Evolutionary conservation across 2,888 invertebrate genomes (phyloP), one percentile per base, ranked within the genome.

Genomic region (Agelastica alni): DNA sequence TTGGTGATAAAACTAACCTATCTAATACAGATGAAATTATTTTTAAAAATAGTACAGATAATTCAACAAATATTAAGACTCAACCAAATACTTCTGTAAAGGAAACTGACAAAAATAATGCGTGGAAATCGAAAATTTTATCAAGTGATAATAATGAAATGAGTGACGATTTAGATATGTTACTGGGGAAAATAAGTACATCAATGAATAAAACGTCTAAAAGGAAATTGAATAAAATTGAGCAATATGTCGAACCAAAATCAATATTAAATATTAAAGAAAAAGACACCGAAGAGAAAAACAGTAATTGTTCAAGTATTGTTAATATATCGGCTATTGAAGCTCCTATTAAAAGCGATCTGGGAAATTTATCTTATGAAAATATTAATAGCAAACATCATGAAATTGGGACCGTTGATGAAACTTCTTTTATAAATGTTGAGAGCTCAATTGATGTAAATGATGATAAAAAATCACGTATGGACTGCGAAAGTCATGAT

Each of bases 81-180:
- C n/a, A n/a, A n/a, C n/a, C n/a, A n/a, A n/a, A n/a, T n/a, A n/a
- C n/a, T n/a, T n/a, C n/a, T n/a, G n/a, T n/a, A n/a, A n/a, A n/a
- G n/a, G n/a, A n/a, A n/a, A n/a, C n/a, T n/a, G 26, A 26, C 9
- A 26, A 32, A 14, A 12, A 4, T n/a, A 13, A 4, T 18, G 1
- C 2, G 17, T 12, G 3, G 3, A 45, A 6, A 5, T 12, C 17
- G 9, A 16, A 36, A 46, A 4, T 20, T 9, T 4, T 22, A 20
- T 10, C 42, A 22, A 32, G 16, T 10, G 34, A 3, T 34, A 14
- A 32, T 3, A 18, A 10, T 20, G 34, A 32, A 12, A 5, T 16
- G 6, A 12, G 22, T 17, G 46, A 37, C 36, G 46, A 46, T 34
- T 36, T 37, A 9, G 46, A 46, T n/a, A 7, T 28, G 3, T 34